These are phyloP conservation scores for Loxodonta africana DNA, from an alignment of 2,113 vertebrate genomes.

Conservation along the genomic window DNA sequence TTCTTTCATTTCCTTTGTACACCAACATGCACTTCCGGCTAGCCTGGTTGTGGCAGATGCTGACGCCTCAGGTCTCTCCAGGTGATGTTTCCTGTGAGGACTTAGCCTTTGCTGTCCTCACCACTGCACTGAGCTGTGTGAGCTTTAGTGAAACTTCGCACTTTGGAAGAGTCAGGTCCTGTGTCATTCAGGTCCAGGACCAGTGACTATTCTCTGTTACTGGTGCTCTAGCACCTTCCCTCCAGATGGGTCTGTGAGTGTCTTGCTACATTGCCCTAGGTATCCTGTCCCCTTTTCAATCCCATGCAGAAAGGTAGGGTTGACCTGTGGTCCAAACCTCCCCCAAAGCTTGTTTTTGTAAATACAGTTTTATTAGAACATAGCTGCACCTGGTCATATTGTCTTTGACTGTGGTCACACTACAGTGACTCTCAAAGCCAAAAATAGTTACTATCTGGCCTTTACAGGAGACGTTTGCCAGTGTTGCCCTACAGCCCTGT, in stretches of 20 bases:
- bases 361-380: conserved; percentile 54
- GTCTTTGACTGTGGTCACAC: not conserved
- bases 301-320: not conserved
- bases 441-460: not conserved
- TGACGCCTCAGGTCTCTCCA: not conserved
- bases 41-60: not conserved
- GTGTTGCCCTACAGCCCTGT: not conserved
- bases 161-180: not conserved
- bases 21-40: not conserved
- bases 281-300: not conserved
- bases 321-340: not conserved
- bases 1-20: not conserved
- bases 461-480: not conserved
- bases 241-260: not conserved
- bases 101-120: not conserved
- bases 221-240: not conserved
- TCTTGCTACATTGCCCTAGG: not conserved
- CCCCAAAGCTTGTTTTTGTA: not conserved
- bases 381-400: not conserved
- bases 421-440: not conserved
- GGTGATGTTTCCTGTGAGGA: not conserved
- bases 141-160: not conserved
- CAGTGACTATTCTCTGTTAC: not conserved
- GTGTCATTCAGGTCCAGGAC: not conserved
- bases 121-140: not conserved